A percentile compares a stretch with the other conserved stretches of the same genome.
These are phyloP conservation scores for Hirtodrosophila trivittata DNA, from an alignment of 2,888 invertebrate species.

Conservation along the genomic window DNA sequence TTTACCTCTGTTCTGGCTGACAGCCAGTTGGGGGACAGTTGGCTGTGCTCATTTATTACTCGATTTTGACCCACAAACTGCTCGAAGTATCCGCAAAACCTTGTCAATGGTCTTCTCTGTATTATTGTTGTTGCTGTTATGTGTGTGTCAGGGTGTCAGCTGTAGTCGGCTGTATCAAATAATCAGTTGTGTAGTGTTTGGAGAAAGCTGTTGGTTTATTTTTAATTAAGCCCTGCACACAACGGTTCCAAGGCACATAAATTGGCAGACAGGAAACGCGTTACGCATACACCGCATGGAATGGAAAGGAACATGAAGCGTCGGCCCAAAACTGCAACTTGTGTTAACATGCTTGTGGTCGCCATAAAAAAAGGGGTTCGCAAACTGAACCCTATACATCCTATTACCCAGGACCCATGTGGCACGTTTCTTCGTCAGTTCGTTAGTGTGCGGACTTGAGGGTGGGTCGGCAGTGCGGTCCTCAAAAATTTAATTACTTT, in stretches of 20 bases:
- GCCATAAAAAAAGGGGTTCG: slow-evolving; percentile 60
- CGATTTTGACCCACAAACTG: too few relatives aligned
- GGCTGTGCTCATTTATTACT: too few relatives aligned
- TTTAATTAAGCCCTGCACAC: slow-evolving; percentile 66
- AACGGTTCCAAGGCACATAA: slow-evolving; percentile 54
- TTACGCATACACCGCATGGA: slow-evolving; percentile 50
- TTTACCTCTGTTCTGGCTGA: too few relatives aligned
- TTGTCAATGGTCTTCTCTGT: too few relatives aligned
- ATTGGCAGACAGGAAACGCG: slow-evolving; percentile 35
- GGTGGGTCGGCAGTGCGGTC: slow-evolving; percentile 11
- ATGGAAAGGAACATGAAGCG: slow-evolving; percentile 15
- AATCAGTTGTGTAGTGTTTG: slow-evolving; percentile 46
- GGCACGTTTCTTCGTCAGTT: slow-evolving; percentile 62
- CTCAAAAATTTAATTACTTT: slow-evolving; percentile 78
- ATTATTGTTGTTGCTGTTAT: slow-evolving; percentile 60
- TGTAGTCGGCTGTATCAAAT: slow-evolving; percentile 47
- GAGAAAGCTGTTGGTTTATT: slow-evolving; percentile 55
- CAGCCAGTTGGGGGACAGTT: too few relatives aligned
- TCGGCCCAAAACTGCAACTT: slow-evolving; percentile 50
- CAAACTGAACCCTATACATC: slow-evolving; percentile 33
- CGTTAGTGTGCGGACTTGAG: slow-evolving; percentile 52
- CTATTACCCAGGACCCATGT: slow-evolving; percentile 14
- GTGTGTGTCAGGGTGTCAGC: too few relatives aligned
- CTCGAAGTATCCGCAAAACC: too few relatives aligned
- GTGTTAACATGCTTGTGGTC: slow-evolving; percentile 74